Base-by-base conservation (phyloP, 2,888 invertebrate species). In the Chesias legatella region DNA sequence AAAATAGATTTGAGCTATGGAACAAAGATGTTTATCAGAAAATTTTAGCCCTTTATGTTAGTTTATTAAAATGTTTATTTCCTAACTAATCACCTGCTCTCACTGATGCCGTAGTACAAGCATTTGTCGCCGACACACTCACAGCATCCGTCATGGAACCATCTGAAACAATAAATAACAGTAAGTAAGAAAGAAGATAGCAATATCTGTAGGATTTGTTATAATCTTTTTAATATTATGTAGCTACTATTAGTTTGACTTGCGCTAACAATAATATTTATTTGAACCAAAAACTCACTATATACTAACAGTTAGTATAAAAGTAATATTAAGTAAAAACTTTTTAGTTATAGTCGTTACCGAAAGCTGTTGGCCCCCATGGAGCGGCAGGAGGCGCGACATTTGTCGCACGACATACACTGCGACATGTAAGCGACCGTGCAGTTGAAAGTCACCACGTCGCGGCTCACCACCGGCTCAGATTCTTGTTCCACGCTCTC, bases 141-240 rank as follows among this genome's bases (percentile, higher is more conserved):
- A 73, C 98, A 98, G 72, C 98, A 98, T 1, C 97, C 97, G 67
- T 97, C 95, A 76, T 97, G 96, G 81, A 97, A 97, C 97, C 97
- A 97, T 62, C 97, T 92, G 85, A 90, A 96, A 77, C 24, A 7
- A 25, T 11, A 9, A 37, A 8, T 7, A 29, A 17, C 8, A 2
- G n/a, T n/a, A n/a, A n/a, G n/a, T n/a, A n/a, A n/a, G n/a, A n/a
- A n/a, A n/a, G n/a, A n/a, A n/a, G n/a, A n/a, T n/a, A n/a, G n/a
- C n/a, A n/a, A n/a, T n/a, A n/a, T n/a, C n/a, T n/a, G n/a, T n/a
- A n/a, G n/a, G n/a, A n/a, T n/a, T n/a, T n/a, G n/a, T n/a, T n/a
- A n/a, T n/a, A n/a, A n/a, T n/a, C n/a, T n/a, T n/a, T n/a, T n/a
- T n/a, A n/a, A n/a, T n/a, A n/a, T n/a, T n/a, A n/a, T n/a, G n/a